Evolutionary conservation across 2,797 vertebrate species (phyloP).

Genomic region (Chaetophractus vellerosus): DNA sequence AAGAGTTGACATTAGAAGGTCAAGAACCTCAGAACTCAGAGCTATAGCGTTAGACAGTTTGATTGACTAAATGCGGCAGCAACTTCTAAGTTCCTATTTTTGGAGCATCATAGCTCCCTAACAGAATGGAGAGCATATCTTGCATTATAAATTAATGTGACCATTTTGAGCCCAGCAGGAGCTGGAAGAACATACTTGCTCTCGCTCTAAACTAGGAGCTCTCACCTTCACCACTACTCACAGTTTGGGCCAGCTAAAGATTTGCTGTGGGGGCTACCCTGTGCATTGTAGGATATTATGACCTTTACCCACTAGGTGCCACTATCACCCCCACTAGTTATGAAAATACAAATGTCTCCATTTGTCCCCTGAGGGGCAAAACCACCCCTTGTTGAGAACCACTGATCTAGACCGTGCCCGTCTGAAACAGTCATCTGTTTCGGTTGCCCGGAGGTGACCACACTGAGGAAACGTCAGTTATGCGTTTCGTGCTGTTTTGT

Average conservation of each 20-base stretch:
- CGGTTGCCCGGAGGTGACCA: not conserved
- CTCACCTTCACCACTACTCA: not conserved
- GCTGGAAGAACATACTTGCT: not conserved
- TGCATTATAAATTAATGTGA: not conserved
- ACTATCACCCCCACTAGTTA: not conserved
- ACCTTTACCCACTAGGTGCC: not conserved
- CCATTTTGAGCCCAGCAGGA: not conserved
- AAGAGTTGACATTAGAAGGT: not conserved
- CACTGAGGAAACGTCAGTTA: not conserved
- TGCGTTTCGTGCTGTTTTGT: not conserved
- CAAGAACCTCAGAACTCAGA: constrained; percentile 35
- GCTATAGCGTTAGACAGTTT: not conserved
- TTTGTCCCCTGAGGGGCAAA: not conserved
- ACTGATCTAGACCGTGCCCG: not conserved
- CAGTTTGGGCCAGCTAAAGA: not conserved
- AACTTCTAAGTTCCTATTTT: not conserved
- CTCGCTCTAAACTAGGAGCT: not conserved
- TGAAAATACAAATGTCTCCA: constrained; percentile 7
- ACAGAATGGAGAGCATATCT: not conserved
- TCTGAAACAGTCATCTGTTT: not conserved
- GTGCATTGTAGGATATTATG: not conserved
- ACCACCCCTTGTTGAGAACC: not conserved
- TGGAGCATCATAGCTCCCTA: not conserved
- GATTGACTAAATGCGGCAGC: constrained; percentile 13
- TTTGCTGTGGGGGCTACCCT: not conserved